Base-by-base conservation (phyloP, 2,888 invertebrate species). In the Drosophila paucipuncta region DNA sequence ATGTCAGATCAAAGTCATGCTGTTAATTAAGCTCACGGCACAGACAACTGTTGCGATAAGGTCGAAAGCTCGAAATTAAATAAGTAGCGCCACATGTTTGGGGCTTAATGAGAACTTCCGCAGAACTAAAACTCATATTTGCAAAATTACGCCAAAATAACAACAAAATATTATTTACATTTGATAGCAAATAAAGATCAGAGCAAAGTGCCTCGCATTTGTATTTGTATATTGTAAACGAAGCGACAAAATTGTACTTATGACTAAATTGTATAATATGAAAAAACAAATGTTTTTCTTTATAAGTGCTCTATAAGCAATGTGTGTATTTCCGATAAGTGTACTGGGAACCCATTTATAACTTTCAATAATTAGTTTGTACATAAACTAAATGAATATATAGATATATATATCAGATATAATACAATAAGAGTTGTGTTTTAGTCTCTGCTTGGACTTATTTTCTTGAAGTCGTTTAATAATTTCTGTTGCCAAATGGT, bases 1-100 rank as follows among this genome's bases (percentile, higher is more conserved):
- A 91, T 88, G 91, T 87, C 91, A 80, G 77, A 73, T 71, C 71
- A 90, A 91, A 75, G 87, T 87, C 90, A 88, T 30, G 47, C 39
- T 60, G 37, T 78, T 84, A 86, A 91, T 87, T 87, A 81, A 84
- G 37, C 52, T 16, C 28, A n/a, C 22, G 33, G 49, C 39, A 2
- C 33, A 31, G 18, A 9, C 16, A 22, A 54, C 10, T 16, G 37
- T 5, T 6, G 59, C 47, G 41, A 55, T 58, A 62, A 53, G 18
- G n/a, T 33, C 18, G 53, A 43, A 50, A 28, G 35, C 63, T 16
- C 18, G 30, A 30, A 33, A 43, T 18, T 31, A 55, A 39, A 37
- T 41, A 33, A 10, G 9, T 57, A 28, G 39, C 10, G 47, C 35
- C 49, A 71, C 35, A 61, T 57, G 31, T 57, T 22, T 28, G 9